Conservation (phyloP, 2,797 vertebrate genomes). For the Amazonetta brasiliensis region DNA sequence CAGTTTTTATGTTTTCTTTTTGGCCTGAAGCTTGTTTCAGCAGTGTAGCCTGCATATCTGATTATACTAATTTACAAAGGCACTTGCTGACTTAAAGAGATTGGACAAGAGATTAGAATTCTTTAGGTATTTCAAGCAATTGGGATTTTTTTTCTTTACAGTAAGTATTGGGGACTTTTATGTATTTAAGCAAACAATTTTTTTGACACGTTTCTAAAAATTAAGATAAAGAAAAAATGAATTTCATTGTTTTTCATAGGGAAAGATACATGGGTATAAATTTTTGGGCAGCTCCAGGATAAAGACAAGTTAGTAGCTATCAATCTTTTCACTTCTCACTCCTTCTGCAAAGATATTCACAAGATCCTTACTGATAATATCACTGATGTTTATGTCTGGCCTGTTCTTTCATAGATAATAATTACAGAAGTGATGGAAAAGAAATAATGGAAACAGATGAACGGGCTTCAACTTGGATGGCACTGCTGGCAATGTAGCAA, state of each 20-base stretch:
- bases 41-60: not conserved
- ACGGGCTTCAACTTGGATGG: conserved; percentile 10
- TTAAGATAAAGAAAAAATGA: not conserved
- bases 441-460: not conserved
- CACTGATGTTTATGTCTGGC: not conserved
- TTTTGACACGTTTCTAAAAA: not conserved
- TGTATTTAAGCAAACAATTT: not conserved
- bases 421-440: conserved; percentile 11
- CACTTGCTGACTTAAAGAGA: not conserved
- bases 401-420: conserved; percentile 20
- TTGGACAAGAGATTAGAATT: not conserved
- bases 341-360: not conserved
- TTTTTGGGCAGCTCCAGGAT: not conserved
- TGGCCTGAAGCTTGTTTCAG: not conserved
- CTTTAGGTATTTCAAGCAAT: not conserved
- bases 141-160: not conserved
- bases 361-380: conserved; percentile 3
- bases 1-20: not conserved
- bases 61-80: not conserved
- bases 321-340: not conserved
- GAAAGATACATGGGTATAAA: not conserved
- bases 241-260: not conserved
- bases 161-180: not conserved
- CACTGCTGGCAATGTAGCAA: conserved; percentile 8
- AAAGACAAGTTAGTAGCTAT: not conserved